Percentiles rank a stretch among this genome's conserved stretches.
These are phyloP conservation scores for Seriola dumerili DNA, from an alignment of 2,113 vertebrate genomes.

Conservation along the genomic window DNA sequence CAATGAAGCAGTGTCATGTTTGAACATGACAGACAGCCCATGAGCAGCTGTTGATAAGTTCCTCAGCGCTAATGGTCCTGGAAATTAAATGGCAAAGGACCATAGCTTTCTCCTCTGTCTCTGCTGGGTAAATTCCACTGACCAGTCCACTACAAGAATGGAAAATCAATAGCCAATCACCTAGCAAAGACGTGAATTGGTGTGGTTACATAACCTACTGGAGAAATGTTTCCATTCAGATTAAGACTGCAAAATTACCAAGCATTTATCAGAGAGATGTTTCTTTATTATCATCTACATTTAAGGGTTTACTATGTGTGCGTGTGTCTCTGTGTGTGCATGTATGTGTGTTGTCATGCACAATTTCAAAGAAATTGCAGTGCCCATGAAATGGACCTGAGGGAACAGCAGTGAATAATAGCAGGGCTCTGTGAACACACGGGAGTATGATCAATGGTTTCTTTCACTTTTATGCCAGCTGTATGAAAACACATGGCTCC, in stretches of 20 bases:
- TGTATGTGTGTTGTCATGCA: constrained; percentile 9
- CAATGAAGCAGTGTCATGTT: constrained; percentile 30
- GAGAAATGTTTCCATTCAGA: constrained; percentile 57
- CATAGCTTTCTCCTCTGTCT: constrained; percentile 33
- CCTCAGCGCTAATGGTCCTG: constrained; percentile 43
- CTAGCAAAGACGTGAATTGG: constrained; percentile 40
- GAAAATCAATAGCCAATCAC: constrained; percentile 81
- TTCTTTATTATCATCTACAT: constrained; percentile 26
- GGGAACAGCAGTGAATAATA: constrained; percentile 45
- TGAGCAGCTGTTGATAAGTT: constrained; percentile 34
- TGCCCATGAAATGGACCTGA: constrained; percentile 41
- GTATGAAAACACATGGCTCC: constrained; percentile 34
- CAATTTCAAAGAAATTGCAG: constrained; percentile 31
- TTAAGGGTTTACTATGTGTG: not conserved
- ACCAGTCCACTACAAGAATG: constrained; percentile 59
- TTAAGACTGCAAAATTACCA: constrained; percentile 13
- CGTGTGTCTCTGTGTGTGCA: constrained; percentile 13
- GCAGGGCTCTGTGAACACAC: constrained; percentile 35
- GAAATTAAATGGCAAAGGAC: constrained; percentile 45
- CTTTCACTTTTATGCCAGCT: constrained; percentile 56
- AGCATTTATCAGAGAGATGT: constrained; percentile 16
- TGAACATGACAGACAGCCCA: constrained; percentile 45
- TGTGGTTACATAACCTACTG: constrained; percentile 53
- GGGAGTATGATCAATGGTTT: constrained; percentile 60
- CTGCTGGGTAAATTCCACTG: constrained; percentile 33